A percentile compares a stretch with the other conserved stretches of the same genome.
These are phyloP conservation scores for Sinocyclocheilus anophthalmus DNA, from an alignment of 2,113 vertebrate species.

Conservation along the genomic window DNA sequence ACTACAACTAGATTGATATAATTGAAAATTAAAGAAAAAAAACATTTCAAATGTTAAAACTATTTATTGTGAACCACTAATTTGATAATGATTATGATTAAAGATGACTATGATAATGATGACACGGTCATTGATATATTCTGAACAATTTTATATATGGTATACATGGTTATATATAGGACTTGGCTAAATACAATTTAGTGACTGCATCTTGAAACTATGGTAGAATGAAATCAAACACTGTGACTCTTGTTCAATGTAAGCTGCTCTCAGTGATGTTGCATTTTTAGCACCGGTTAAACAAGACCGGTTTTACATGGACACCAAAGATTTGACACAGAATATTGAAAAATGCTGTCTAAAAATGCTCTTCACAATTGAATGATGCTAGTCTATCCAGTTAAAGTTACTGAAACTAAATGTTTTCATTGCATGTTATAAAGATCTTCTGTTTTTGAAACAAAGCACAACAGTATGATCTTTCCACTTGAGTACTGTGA, in stretches of 20 bases:
- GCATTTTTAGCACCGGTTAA: constrained; percentile 32
- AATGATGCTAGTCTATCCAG: not conserved
- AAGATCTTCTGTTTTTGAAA: too few relatives aligned
- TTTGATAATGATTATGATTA: too few relatives aligned
- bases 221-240: constrained; percentile 21
- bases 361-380: not conserved
- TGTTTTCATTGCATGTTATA: too few relatives aligned
- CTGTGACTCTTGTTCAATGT: constrained; percentile 15
- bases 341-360: constrained; percentile 31
- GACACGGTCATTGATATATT: too few relatives aligned
- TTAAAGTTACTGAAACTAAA: not conserved
- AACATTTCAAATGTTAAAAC: too few relatives aligned
- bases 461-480: too few relatives aligned
- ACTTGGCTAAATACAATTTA: not conserved
- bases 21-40: too few relatives aligned
- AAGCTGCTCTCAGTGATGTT: constrained; percentile 17
- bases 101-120: too few relatives aligned
- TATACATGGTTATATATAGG: not conserved
- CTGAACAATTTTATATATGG: too few relatives aligned
- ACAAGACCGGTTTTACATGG: constrained; percentile 12
- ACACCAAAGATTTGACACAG: constrained; percentile 28
- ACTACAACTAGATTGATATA: too few relatives aligned
- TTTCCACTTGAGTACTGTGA: too few relatives aligned
- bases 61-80: too few relatives aligned
- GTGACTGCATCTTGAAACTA: not conserved